These are phyloP conservation scores for Stenodema calcarata DNA, from an alignment of 2,888 invertebrate genomes.

Conservation along the genomic window DNA sequence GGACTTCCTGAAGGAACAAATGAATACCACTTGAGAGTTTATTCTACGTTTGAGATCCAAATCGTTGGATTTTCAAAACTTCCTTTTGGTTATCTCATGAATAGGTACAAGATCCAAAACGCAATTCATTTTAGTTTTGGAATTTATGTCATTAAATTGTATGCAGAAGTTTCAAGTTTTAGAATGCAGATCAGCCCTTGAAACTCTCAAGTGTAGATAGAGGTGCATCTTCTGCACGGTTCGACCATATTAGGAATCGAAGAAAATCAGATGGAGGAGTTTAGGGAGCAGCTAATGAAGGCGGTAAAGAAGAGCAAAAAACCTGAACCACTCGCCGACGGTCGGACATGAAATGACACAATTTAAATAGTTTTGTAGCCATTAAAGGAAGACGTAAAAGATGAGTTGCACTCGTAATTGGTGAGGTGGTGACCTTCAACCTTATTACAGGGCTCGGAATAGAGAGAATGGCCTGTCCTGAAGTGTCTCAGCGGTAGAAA, in stretches of 20 bases:
- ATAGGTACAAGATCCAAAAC: too few species aligned
- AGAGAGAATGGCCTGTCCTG: background rate
- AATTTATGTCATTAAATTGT: too few species aligned
- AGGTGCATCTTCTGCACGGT: too few species aligned
- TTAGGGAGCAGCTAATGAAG: background rate
- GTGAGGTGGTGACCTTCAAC: background rate
- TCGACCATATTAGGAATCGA: too few species aligned
- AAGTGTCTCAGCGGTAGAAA: background rate
- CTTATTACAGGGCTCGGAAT: background rate
- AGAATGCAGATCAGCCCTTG: too few species aligned
- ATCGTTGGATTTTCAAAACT: too few species aligned
- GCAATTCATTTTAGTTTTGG: too few species aligned
- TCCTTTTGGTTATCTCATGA: too few species aligned
- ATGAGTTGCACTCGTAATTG: background rate
- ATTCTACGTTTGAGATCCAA: too few species aligned
- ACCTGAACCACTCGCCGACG: background rate
- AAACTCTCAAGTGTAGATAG: too few species aligned
- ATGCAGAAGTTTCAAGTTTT: too few species aligned
- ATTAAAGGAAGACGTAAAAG: background rate
- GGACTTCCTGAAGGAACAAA: background rate
- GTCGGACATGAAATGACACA: conserved; percentile 15
- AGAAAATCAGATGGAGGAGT: background rate
- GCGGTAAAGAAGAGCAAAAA: background rate
- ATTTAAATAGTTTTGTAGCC: conserved; percentile 32
- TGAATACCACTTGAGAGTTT: background rate